phyloP scores from a whole-genome alignment of 2,888 invertebrate species.

The Masnerella sp. region DNA sequence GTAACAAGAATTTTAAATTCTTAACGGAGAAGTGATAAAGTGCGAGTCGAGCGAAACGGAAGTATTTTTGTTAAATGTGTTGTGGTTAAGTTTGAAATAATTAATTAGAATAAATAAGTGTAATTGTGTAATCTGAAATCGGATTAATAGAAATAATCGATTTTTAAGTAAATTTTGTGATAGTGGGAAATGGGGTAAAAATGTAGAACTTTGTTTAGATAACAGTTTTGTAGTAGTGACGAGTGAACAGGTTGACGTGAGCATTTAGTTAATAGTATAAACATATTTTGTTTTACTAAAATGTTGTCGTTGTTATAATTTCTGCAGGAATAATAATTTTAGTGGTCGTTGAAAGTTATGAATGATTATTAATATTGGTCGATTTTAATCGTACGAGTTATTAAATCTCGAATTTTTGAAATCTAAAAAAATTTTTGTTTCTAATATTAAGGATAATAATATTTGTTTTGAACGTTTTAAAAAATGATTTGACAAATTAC shows the following conservation, averaged over 20 bases:
- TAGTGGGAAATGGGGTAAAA: slow-evolving; percentile 1
- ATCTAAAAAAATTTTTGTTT: too few species aligned
- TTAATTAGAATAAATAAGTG: too few species aligned
- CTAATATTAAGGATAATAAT: too few species aligned
- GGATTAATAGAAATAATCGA: not conserved
- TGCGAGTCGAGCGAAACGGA: too few species aligned
- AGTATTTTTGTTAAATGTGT: too few species aligned
- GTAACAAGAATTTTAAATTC: too few species aligned
- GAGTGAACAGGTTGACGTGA: slow-evolving; percentile 9
- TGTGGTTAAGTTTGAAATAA: too few species aligned
- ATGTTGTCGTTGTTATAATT: slow-evolving; percentile 20
- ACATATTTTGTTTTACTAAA: slow-evolving; percentile 21
- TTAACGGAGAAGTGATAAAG: too few species aligned
- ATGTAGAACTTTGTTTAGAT: slow-evolving; percentile 26
- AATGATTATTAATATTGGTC: slow-evolving; percentile 6
- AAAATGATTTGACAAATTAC: too few species aligned
- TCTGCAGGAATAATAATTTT: slow-evolving; percentile 12
- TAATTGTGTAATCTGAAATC: too few species aligned
- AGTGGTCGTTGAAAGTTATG: slow-evolving; percentile 13
- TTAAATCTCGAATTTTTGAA: not conserved
- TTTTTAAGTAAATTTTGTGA: slow-evolving; percentile 1
- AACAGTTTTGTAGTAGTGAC: slow-evolving; percentile 24
- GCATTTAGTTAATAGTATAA: slow-evolving; percentile 22
- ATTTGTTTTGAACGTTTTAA: too few species aligned
- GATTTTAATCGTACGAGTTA: not conserved